Evolutionary conservation across 2,797 vertebrate species (phyloP).

Genomic region (Ambastaia sidthimunki): DNA sequence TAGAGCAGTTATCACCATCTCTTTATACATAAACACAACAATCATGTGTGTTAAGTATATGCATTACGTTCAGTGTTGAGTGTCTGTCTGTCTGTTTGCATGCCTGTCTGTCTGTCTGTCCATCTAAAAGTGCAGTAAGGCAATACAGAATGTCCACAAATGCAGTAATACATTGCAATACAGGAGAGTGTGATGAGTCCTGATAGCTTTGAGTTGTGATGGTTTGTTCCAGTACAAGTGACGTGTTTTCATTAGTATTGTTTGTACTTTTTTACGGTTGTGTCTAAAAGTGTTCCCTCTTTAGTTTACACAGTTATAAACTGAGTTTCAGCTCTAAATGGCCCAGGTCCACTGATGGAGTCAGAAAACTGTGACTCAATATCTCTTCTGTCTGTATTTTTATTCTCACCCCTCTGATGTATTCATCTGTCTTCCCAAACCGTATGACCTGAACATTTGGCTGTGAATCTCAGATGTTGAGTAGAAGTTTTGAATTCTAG

Average conservation of each 20-base stretch:
- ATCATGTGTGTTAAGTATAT: neutral
- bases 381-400: neutral
- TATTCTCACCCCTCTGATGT: neutral
- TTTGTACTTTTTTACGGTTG: conserved; percentile 1
- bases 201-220: conserved; percentile 57
- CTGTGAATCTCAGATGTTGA: too few species aligned
- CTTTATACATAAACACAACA: neutral
- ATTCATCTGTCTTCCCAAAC: neutral
- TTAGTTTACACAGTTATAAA: conserved; percentile 34
- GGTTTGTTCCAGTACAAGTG: too few species aligned
- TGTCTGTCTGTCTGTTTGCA: neutral
- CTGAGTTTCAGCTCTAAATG: conserved; percentile 18
- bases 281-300: conserved; percentile 49
- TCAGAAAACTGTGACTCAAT: neutral
- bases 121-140: conserved; percentile 56
- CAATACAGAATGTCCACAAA: neutral
- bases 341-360: neutral
- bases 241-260: too few species aligned
- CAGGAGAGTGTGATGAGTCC: neutral
- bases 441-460: too few species aligned
- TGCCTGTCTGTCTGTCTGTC: neutral
- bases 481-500: too few species aligned
- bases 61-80: neutral
- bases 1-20: neutral
- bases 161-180: neutral